These are phyloP conservation scores for Aspidiotus destructor DNA, from an alignment of 2,888 invertebrate genomes.

Conservation along the genomic window DNA sequence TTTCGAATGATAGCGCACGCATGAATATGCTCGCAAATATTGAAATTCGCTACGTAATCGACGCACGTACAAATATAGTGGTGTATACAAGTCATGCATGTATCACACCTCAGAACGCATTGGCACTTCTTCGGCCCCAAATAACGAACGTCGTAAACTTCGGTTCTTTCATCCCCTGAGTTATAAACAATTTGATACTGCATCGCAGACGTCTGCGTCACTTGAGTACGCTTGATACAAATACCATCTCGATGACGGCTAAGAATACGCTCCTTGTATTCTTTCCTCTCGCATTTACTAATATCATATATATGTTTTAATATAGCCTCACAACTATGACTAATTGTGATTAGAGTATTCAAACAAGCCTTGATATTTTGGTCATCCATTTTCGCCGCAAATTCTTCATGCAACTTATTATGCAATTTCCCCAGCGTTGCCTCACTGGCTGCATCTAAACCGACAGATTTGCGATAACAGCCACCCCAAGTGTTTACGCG, in stretches of 20 bases:
- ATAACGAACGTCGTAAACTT: conserved; percentile 5
- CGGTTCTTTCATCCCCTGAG: conserved; percentile 7
- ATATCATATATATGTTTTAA: background rate
- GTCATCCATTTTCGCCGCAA: conserved; percentile 5
- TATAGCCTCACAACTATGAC: conserved; percentile 2
- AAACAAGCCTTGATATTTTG: conserved; percentile 14
- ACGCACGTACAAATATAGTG: conserved; percentile 25
- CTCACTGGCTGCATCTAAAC: conserved; percentile 8
- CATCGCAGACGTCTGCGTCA: conserved; percentile 7
- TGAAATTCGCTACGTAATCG: conserved; percentile 25
- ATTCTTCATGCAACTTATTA: conserved; percentile 15
- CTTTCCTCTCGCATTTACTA: background rate
- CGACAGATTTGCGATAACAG: conserved; percentile 16
- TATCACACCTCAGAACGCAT: conserved; percentile 11
- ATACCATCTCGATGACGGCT: conserved; percentile 18
- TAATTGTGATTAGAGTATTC: conserved; percentile 11
- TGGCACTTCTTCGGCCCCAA: background rate
- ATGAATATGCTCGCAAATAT: conserved; percentile 28
- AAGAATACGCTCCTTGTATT: conserved; percentile 2
- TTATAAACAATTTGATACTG: conserved; percentile 1
- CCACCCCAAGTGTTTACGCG: conserved; percentile 14
- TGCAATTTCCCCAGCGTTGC: conserved; percentile 9
- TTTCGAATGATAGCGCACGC: conserved; percentile 24
- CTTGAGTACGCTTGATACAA: conserved; percentile 18
- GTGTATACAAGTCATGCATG: conserved; percentile 20